Conservation (phyloP, 2,797 vertebrate species). For the Spea hammondii region DNA sequence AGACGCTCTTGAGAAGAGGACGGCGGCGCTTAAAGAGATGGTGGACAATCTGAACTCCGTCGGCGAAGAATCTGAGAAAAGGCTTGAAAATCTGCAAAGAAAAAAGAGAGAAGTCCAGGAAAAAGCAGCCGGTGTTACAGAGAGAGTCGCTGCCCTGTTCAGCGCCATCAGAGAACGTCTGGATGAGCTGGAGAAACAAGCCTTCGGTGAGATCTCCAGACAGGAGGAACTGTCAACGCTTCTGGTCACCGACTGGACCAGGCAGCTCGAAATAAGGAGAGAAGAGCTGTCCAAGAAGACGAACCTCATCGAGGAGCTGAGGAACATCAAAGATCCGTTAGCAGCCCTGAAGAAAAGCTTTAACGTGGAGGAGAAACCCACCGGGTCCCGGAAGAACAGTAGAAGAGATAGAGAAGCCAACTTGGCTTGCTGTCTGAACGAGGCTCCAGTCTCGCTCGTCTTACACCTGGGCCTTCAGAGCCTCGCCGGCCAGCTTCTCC, state of each 20-base stretch:
- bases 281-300: constrained; percentile 15
- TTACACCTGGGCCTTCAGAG: constrained; percentile 19
- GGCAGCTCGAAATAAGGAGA: constrained; percentile 20
- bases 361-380: neutral
- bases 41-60: constrained; percentile 13
- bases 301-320: constrained; percentile 7
- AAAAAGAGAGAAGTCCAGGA: constrained; percentile 1
- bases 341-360: constrained; percentile 4
- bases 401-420: neutral
- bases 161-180: constrained; percentile 13
- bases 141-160: constrained; percentile 24
- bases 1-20: constrained; percentile 69
- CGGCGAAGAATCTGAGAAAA: constrained; percentile 22
- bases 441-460: neutral
- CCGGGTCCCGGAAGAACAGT: neutral
- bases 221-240: constrained; percentile 11
- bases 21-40: neutral
- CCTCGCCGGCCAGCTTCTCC: constrained; percentile 10
- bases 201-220: constrained; percentile 24
- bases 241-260: neutral
- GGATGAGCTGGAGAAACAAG: constrained; percentile 11
- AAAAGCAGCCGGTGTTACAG: neutral
- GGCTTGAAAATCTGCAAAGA: constrained; percentile 1
- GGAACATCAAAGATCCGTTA: constrained; percentile 19
- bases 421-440: neutral